Percentiles rank a stretch among this genome's conserved stretches.
Conservation (phyloP, 2,888 invertebrate genomes). For the Epirrhoe alternata region DNA sequence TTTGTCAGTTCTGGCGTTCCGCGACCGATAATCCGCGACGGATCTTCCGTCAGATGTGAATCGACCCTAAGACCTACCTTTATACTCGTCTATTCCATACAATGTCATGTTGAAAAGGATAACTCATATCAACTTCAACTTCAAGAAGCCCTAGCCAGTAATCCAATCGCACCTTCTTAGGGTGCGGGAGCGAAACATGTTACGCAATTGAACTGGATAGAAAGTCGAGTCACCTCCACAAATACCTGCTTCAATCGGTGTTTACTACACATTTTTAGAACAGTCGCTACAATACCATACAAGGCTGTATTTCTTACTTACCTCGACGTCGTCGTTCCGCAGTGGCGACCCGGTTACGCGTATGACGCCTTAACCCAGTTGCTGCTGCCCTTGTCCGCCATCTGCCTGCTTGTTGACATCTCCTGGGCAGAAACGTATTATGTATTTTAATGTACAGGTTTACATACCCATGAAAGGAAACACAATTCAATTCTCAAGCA, state of each 20-base stretch:
- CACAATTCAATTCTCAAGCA: too few species aligned
- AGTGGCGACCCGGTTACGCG: constrained; percentile 66
- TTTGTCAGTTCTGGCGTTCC: too few species aligned
- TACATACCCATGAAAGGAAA: neutral
- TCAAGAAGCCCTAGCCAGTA: constrained; percentile 11
- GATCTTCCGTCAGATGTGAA: too few species aligned
- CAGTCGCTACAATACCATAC: constrained; percentile 54
- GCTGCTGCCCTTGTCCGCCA: constrained; percentile 66
- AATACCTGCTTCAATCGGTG: constrained; percentile 55
- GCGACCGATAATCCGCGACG: too few species aligned
- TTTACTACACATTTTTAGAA: constrained; percentile 62
- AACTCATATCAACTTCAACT: neutral
- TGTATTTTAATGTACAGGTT: neutral
- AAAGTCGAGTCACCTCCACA: constrained; percentile 45
- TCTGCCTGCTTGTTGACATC: constrained; percentile 54
- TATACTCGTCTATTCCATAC: too few species aligned
- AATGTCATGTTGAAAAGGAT: neutral
- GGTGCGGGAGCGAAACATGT: constrained; percentile 11
- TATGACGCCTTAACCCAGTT: constrained; percentile 72
- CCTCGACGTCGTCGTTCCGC: constrained; percentile 64
- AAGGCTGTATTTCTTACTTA: constrained; percentile 69
- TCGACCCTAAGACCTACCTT: too few species aligned
- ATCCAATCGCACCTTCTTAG: constrained; percentile 15
- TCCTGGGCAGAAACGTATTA: constrained; percentile 55
- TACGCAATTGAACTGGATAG: constrained; percentile 34